phyloP scores from a whole-genome alignment of 2,797 vertebrate species.

The Chloroceryle inda region DNA sequence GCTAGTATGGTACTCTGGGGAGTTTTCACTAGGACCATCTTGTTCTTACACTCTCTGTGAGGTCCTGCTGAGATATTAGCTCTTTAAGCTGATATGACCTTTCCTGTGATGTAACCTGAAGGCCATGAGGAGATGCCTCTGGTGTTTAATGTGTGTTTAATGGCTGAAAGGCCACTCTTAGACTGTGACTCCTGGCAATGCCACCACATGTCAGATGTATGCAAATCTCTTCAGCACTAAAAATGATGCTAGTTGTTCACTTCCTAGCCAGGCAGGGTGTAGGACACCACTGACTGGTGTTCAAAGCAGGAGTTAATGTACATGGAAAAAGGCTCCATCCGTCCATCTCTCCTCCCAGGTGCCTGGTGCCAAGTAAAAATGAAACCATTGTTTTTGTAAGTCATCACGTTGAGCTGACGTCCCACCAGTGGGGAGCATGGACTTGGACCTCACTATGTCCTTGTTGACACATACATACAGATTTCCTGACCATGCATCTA shows the following conservation, averaged over 20 bases:
- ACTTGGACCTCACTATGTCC: background rate
- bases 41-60: background rate
- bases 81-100: background rate
- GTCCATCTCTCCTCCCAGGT: background rate
- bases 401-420: background rate
- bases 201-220: background rate
- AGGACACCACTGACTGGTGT: background rate
- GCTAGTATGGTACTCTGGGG: background rate
- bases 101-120: background rate
- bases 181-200: background rate
- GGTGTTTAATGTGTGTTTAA: background rate
- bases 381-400: background rate
- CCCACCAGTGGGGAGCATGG: rapidly evolving
- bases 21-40: background rate
- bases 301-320: background rate
- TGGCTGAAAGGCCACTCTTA: background rate
- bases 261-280: background rate
- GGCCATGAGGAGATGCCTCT: background rate
- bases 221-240: background rate
- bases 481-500: rapidly evolving
- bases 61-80: background rate
- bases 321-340: background rate
- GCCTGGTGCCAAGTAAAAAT: background rate
- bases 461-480: background rate
- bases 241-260: background rate